phyloP scores from a whole-genome alignment of 2,888 invertebrate genomes.

The Blera fallax region DNA sequence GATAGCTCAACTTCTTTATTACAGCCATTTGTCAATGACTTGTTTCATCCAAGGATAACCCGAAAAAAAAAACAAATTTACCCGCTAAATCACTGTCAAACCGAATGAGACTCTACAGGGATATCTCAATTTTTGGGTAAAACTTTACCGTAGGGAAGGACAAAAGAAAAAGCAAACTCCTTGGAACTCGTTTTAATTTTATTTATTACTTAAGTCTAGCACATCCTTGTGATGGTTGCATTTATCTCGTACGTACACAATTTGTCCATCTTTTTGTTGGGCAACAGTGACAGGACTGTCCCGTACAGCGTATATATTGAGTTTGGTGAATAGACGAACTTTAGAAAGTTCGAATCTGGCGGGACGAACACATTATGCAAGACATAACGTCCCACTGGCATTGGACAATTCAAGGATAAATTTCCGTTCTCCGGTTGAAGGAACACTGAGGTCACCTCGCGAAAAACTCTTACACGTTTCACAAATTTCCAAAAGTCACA shows the following conservation, averaged over 20 bases:
- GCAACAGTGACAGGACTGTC: conserved; percentile 72
- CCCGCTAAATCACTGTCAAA: conserved; percentile 4
- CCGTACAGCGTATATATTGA: conserved; percentile 75
- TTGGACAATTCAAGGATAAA: conserved; percentile 76
- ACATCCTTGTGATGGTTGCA: conserved; percentile 75
- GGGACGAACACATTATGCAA: conserved; percentile 76
- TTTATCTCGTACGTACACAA: conserved; percentile 76
- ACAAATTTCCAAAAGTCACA: conserved; percentile 77
- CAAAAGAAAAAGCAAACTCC: neutral
- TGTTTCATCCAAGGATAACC: neutral
- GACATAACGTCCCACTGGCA: conserved; percentile 75
- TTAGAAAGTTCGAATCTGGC: conserved; percentile 75
- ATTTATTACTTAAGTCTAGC: conserved; percentile 66
- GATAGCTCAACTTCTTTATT: neutral
- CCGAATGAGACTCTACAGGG: neutral
- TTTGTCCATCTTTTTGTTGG: conserved; percentile 72
- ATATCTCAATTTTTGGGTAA: neutral
- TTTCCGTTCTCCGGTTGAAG: conserved; percentile 74
- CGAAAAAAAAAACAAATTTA: neutral
- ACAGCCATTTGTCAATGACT: conserved; percentile 8
- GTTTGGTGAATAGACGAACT: conserved; percentile 77
- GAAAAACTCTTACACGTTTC: conserved; percentile 75
- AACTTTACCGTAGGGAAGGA: neutral
- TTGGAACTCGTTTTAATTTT: neutral
- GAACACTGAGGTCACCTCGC: conserved; percentile 75